Evolutionary conservation across 2,113 vertebrate species (phyloP).

Genomic region (Brachypteracias leptosomus): DNA sequence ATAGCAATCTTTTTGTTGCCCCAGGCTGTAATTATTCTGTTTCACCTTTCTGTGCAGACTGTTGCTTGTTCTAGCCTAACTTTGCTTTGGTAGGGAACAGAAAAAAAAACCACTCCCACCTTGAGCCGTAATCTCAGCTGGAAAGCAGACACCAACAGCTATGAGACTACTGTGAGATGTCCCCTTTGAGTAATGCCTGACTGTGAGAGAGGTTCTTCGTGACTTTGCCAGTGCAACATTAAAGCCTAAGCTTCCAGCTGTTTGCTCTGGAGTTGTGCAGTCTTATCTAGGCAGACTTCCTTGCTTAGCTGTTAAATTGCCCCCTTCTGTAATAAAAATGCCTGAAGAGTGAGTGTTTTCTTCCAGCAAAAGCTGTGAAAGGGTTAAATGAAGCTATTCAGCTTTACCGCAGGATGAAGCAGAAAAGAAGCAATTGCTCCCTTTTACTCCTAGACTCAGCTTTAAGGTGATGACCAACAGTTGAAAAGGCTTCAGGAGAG

Average conservation of each 20-base stretch:
- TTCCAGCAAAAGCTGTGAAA: not conserved
- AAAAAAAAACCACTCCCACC: not conserved
- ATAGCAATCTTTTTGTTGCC: not conserved
- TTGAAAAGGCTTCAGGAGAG: not conserved
- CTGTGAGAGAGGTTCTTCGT: not conserved
- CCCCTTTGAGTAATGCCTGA: not conserved
- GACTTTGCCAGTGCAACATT: not conserved
- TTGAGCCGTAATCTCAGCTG: not conserved
- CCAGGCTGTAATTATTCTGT: not conserved
- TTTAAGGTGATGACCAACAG: not conserved
- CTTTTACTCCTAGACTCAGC: not conserved
- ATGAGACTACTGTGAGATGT: not conserved
- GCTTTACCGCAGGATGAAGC: not conserved
- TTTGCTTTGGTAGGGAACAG: not conserved
- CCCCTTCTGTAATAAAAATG: not conserved
- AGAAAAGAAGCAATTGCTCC: not conserved
- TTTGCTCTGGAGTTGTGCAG: not conserved
- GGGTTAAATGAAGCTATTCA: not conserved
- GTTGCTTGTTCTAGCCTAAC: not conserved
- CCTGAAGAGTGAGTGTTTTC: not conserved
- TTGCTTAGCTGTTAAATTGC: not conserved
- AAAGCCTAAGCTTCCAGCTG: not conserved
- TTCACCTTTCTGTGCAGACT: not conserved
- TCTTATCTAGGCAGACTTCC: not conserved
- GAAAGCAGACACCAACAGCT: not conserved